Percentiles rank a stretch among this genome's conserved stretches.
Evolutionary conservation across 2,797 vertebrate species (phyloP).

Genomic region (Chromobotia macracanthus): DNA sequence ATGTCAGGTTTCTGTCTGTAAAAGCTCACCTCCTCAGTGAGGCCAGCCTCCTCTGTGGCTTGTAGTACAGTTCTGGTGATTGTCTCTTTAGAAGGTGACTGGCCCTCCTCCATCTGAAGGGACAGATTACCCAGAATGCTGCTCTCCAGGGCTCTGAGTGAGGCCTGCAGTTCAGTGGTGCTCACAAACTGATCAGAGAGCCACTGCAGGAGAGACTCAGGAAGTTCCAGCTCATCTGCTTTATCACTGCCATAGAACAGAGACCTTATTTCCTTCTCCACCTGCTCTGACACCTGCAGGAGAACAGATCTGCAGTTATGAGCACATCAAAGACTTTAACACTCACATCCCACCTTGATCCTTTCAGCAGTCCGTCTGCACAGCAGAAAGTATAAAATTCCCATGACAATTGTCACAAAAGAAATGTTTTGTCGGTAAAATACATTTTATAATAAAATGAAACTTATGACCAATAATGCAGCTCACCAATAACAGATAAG

Average conservation of each 20-base stretch:
- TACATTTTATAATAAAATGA: too few species aligned
- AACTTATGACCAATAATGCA: too few species aligned
- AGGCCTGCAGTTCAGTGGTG: conserved; percentile 73
- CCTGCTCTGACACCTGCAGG: conserved; percentile 78
- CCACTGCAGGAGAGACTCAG: conserved; percentile 78
- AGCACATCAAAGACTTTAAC: too few species aligned
- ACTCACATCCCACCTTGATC: too few species aligned
- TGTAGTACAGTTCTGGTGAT: conserved; percentile 62
- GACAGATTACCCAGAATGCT: conserved; percentile 82
- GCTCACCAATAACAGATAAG: too few species aligned
- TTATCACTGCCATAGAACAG: conserved; percentile 77
- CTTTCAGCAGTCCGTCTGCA: too few species aligned
- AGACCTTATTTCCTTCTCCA: conserved; percentile 77
- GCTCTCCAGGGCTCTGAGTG: conserved; percentile 78
- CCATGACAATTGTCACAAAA: too few species aligned
- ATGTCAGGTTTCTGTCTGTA: neutral
- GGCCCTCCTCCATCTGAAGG: conserved; percentile 68
- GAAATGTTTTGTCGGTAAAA: too few species aligned
- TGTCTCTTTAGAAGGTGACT: conserved; percentile 61
- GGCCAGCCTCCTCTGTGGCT: conserved; percentile 66
- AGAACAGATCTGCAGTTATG: neutral
- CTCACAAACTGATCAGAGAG: conserved; percentile 80
- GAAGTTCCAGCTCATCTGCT: conserved; percentile 56
- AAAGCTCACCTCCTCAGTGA: conserved; percentile 81
- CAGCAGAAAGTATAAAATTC: too few species aligned